These are phyloP conservation scores for Ectropis crepuscularia DNA, from an alignment of 2,888 invertebrate species.

Conservation along the genomic window DNA sequence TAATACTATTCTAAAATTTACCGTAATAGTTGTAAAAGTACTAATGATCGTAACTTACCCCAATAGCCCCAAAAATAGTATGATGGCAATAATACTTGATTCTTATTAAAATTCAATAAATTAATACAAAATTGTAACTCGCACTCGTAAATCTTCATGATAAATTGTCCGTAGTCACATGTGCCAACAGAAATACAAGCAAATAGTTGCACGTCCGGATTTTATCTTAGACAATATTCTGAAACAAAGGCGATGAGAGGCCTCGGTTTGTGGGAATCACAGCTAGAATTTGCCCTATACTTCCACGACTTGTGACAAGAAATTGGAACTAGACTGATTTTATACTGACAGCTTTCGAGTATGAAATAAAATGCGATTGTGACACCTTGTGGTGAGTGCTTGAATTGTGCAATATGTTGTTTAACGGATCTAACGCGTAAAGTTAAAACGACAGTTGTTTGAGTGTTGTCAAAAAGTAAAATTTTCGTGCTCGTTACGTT, in stretches of 20 bases:
- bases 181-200: constrained; percentile 45
- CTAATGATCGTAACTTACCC: no score
- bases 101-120: constrained; percentile 36
- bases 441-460: constrained; percentile 70
- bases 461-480: constrained; percentile 64
- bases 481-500: constrained; percentile 48
- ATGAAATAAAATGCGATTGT: no score
- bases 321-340: no score
- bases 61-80: no score
- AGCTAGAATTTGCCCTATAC: constrained; percentile 15
- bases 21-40: no score
- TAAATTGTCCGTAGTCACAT: constrained; percentile 47
- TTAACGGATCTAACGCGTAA: constrained; percentile 55
- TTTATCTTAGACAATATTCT: constrained; percentile 44
- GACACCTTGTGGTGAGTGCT: no score
- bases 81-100: constrained; percentile 13
- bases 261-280: constrained; percentile 45
- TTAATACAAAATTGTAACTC: constrained; percentile 40
- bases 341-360: no score
- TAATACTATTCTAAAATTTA: no score
- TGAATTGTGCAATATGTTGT: no score
- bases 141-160: constrained; percentile 52
- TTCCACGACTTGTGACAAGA: no score
- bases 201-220: constrained; percentile 44
- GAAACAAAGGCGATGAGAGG: constrained; percentile 43